Percentiles rank a stretch among this genome's conserved stretches.
Conservation (phyloP, 92 coral and sea anemone species). For the Porites rus region DNA sequence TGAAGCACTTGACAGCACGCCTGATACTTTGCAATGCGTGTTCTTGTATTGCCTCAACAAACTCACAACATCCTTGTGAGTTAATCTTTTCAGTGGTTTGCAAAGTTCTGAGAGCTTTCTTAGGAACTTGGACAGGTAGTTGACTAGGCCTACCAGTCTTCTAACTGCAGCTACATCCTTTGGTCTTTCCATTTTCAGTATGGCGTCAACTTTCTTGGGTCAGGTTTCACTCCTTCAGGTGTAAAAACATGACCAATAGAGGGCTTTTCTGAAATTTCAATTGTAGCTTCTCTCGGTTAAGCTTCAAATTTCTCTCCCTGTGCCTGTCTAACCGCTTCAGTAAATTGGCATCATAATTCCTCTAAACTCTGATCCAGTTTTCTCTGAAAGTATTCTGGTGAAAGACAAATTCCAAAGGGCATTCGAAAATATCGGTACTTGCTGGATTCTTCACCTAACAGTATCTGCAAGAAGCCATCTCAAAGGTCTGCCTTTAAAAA, state of each 20-base stretch:
- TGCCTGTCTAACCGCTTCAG: conserved; percentile 41
- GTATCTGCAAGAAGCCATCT: conserved; percentile 35
- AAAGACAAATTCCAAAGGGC: conserved; percentile 25
- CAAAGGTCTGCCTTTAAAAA: conserved; percentile 26
- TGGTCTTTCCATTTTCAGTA: conserved; percentile 52
- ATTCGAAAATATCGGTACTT: conserved; percentile 32
- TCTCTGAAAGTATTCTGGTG: background rate
- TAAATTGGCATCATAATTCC: conserved; percentile 61
- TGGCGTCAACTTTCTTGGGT: conserved; percentile 41
- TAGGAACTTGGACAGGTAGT: conserved; percentile 45
- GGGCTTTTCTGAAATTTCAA: conserved; percentile 35
- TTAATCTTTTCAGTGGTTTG: conserved; percentile 46
- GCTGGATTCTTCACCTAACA: conserved; percentile 19
- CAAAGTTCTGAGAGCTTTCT: conserved; percentile 30
- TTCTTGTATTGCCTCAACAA: conserved; percentile 43
- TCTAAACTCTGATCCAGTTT: no score
- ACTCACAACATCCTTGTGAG: conserved; percentile 48
- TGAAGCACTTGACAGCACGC: conserved; percentile 47
- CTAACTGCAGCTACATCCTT: conserved; percentile 36
- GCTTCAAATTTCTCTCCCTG: conserved; percentile 58
- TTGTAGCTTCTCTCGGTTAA: conserved; percentile 46
- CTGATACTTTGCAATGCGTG: conserved; percentile 33
- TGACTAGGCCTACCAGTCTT: conserved; percentile 40
- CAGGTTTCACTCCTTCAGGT: conserved; percentile 52
- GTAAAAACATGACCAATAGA: conserved; percentile 47